Conservation (phyloP, 2,113 vertebrate species). For the Myodes glareolus region DNA sequence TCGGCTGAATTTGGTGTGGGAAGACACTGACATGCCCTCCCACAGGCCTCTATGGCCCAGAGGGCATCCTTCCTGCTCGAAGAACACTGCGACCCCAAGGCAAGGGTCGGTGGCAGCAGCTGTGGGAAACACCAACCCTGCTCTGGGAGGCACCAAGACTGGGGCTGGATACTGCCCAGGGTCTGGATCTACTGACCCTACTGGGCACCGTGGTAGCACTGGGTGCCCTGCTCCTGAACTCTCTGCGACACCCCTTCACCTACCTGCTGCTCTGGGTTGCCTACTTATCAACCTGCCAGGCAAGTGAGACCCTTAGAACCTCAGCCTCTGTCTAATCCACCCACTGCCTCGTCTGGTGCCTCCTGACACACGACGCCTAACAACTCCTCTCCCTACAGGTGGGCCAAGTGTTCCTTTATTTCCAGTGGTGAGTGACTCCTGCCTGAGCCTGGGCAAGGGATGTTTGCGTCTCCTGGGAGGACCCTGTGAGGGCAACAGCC, state of each 20-base stretch:
- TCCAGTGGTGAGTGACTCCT: slow-evolving; percentile 94
- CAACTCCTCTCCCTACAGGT: slow-evolving; percentile 86
- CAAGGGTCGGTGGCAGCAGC: slow-evolving; percentile 89
- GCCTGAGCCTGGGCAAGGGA: neutral
- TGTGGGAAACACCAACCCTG: slow-evolving; percentile 90
- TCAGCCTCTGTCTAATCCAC: too few species aligned
- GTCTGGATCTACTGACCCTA: slow-evolving; percentile 94
- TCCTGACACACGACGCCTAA: neutral
- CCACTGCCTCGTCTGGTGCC: neutral
- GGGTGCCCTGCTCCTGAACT: slow-evolving; percentile 84
- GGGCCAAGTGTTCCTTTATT: slow-evolving; percentile 97
- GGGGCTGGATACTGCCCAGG: slow-evolving; percentile 93
- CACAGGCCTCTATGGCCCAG: slow-evolving; percentile 93
- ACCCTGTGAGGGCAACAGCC: neutral
- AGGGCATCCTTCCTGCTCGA: slow-evolving; percentile 92
- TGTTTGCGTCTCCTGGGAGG: neutral
- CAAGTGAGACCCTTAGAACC: slow-evolving; percentile 69
- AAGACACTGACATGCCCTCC: neutral
- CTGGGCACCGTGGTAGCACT: slow-evolving; percentile 87
- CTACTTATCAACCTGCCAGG: slow-evolving; percentile 93
- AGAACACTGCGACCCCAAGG: slow-evolving; percentile 88
- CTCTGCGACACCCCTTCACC: slow-evolving; percentile 88
- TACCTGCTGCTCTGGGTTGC: slow-evolving; percentile 90
- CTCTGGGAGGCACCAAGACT: slow-evolving; percentile 92
- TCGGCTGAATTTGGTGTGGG: accelerated